Base-by-base conservation (phyloP, 2,888 invertebrate species). In the Synanthedon myopaeformis region DNA sequence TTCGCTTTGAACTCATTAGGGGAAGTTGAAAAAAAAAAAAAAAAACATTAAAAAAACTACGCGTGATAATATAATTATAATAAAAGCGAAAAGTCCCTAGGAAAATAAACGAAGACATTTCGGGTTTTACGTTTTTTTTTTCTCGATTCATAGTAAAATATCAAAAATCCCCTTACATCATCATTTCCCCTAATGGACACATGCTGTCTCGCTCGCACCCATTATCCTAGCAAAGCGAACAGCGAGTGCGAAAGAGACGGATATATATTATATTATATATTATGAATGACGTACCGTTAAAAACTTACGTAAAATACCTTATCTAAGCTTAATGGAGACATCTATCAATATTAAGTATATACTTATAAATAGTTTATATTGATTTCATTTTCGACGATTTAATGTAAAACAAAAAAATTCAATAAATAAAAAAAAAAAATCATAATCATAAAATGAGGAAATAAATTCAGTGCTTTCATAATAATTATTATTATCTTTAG, bases 111-210 rank as follows among this genome's bases (percentile, higher is more conserved):
- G 63, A 61, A 66, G 74, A 73, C 73, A 79, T 69, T 75, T 72
- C 72, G 74, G 79, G 77, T 79, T 78, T 79, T 74, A 77, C 80
- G 79, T 82, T 72, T 79, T 82, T 82, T 72, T 79, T 82, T 79
- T 82, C 35, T 80, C 79, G 79, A 82, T 84, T 82, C 82, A 78
- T 85, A 83, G 79, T 85, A 84, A 84, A 85, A 86, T 86, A 85
- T 84, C 79, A 86, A 86, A 84, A 85, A 83, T 68, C 72, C 75
- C 79, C 71, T 78, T 78, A 69, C 77, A 79, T 76, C 80, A n/a
- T 8, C 10, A 74, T 77, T n/a, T 80, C 82, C 85, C 83, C 83
- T 79, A 82, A 81, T 81, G 85, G 86, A 85, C 86, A 77, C 74
- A 5, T 5, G 79, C 56, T 60, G 61, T 73, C 72, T 62, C 72